Base-by-base conservation (phyloP, 2,113 vertebrate genomes). In the Xenus cinereus region DNA sequence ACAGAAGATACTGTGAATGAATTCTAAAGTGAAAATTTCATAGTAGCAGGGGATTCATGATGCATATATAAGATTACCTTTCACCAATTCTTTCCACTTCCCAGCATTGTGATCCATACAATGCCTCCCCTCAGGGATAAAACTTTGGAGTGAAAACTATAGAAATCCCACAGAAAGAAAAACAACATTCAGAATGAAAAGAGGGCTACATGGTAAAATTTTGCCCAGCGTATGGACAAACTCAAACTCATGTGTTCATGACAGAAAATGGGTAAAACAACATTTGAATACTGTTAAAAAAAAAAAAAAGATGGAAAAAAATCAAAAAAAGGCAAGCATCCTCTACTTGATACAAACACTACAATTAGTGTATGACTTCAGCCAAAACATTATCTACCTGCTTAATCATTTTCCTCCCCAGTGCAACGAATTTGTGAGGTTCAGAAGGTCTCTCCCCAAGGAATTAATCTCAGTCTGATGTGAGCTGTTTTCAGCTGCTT, bases 311-410 rank as follows among this genome's bases (percentile, higher is more conserved):
- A 9, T 14, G 12, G 12, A 33, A 14, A 17, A 37, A 23, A 17
- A 60, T n/a, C n/a, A 2, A 12, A 7, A 18, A 41, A 45, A 33
- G 0, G 1, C 4, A 53, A 35, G 4, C 1, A 54, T 64, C 20
- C n/a, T 67, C 8, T 27, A 5, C 12, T 19, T 81, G 12, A 3
- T 74, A 57, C 3, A 50, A 60, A 60, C 20, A 51, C 17, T 72
- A 14, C 15, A 84, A 14, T 19, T 68, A 83, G 3, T 11, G 11
- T 43, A 54, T 39, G 9, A 68, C 8, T 75, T 71, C 66, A 88
- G 8, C 7, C 27, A 92, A 26, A 80, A 33, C 3, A 32, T 56
- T 56, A 51, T 16, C 12, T 74, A 45, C 6, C 8, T 81, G 5
- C 16, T 85, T 20, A 54, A 22, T 46, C 1, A 22, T 60, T 45